Percentiles rank a stretch among this genome's conserved stretches.
Evolutionary conservation across 35 echinoderm and acorn worm species (phyloP).

Genomic region (Apostichopus parvimensis): DNA sequence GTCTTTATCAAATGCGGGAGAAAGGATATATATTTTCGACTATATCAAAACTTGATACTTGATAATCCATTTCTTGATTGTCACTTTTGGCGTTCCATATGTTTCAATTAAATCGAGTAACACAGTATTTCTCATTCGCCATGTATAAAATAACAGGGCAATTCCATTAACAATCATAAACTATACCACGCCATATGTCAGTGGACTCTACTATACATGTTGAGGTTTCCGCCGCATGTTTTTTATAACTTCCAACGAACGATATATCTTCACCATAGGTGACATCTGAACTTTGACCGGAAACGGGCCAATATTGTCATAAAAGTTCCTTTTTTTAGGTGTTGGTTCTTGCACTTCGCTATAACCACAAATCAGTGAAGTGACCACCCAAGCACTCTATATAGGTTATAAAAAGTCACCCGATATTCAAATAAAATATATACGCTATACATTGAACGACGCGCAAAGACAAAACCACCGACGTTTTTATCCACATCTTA

Average conservation of each 20-base stretch:
- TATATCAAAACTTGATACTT: no score
- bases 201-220: no score
- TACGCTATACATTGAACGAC: background rate
- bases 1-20: no score
- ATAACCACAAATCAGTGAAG: background rate
- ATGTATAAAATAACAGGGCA: background rate
- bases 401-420: background rate
- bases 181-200: background rate
- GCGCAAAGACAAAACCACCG: background rate
- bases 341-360: slow-evolving; percentile 22
- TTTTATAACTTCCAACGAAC: no score
- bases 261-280: background rate
- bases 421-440: background rate
- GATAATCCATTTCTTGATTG: no score
- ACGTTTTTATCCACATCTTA: background rate
- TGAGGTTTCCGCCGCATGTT: no score
- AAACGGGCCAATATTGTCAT: background rate
- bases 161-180: background rate
- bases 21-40: no score
- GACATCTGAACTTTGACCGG: background rate
- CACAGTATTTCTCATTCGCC: no score
- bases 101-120: no score
- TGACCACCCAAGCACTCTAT: slow-evolving; percentile 31
- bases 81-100: no score
- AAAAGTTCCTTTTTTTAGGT: background rate